These are phyloP conservation scores for Dione juno DNA, from an alignment of 2,888 invertebrate species.

Conservation along the genomic window DNA sequence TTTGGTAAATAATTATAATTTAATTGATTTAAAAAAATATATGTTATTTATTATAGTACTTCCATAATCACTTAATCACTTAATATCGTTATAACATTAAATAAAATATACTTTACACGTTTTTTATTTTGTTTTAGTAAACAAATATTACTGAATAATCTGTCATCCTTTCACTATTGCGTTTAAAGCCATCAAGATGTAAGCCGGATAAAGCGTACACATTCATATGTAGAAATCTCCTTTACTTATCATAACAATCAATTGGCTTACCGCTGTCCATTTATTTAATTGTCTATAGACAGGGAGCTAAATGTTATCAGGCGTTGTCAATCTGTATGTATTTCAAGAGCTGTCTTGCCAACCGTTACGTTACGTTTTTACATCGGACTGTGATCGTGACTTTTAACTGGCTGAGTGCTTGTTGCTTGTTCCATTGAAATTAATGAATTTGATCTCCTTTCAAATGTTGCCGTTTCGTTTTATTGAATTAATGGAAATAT, in stretches of 20 bases:
- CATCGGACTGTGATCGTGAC: neutral
- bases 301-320: conserved; percentile 77
- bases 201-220: conserved; percentile 38
- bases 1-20: too few relatives aligned
- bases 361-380: conserved; percentile 38
- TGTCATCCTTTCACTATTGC: conserved; percentile 23
- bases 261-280: conserved; percentile 75
- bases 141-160: neutral
- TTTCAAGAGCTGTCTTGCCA: conserved; percentile 32
- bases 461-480: neutral
- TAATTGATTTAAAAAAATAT: too few relatives aligned
- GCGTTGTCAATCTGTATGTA: conserved; percentile 71
- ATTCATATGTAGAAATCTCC: conserved; percentile 55
- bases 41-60: too few relatives aligned
- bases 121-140: neutral
- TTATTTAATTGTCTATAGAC: conserved; percentile 78
- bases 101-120: too few relatives aligned
- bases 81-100: too few relatives aligned
- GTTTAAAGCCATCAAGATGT: conserved; percentile 34
- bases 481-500: neutral
- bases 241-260: conserved; percentile 78
- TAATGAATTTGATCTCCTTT: conserved; percentile 16
- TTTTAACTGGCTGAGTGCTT: neutral
- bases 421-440: conserved; percentile 2
- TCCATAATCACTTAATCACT: too few relatives aligned